Base-by-base conservation (phyloP, 2,888 invertebrate genomes). In the Elmis aenea region DNA sequence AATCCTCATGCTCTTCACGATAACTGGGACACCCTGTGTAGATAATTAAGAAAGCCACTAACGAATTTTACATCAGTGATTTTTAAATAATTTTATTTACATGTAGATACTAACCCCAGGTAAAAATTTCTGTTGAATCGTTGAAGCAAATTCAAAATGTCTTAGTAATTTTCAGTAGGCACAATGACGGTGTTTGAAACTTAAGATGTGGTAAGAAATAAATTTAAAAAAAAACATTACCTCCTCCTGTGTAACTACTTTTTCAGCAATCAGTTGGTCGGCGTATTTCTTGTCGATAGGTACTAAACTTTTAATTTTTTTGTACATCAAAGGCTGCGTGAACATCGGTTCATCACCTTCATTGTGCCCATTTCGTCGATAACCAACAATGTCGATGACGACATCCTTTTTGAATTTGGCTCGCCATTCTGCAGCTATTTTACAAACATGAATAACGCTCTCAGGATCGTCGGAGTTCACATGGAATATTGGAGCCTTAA, bases 321-420 rank as follows among this genome's bases (percentile, higher is more conserved):
- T 85, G 74, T 94, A 94, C 92, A 94, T 93, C 46, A 90, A 74
- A 0, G 94, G 93, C 66, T 94, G 93, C 2, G 94, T 95, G 66
- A 89, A 87, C 85, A 85, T 89, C 0, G 94, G 94, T 67, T 95
- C 92, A 68, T 94, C 94, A 62, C 87, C 82, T 70, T 94, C 94
- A 62, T 92, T 93, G 73, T 95, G 94, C 0, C 94, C 94, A 63
- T 83, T 81, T 37, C 77, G 66, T 58, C 91, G 86, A 64, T 89
- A 87, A 58, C 82, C 77, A 45, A 88, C 86, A 55, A 91, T 71
- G 70, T 92, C 90, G 46, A 91, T 73, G 12, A 90, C 82, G 32
- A 85, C 82, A 68, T 92, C 91, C 64, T 88, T 90, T 66, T 85
- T 84, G 74, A 88, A 94, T 33, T 75, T 78, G 48, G 85, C 79